Conservation (phyloP, 2,888 invertebrate genomes). For the Meteorus cinctellus region DNA sequence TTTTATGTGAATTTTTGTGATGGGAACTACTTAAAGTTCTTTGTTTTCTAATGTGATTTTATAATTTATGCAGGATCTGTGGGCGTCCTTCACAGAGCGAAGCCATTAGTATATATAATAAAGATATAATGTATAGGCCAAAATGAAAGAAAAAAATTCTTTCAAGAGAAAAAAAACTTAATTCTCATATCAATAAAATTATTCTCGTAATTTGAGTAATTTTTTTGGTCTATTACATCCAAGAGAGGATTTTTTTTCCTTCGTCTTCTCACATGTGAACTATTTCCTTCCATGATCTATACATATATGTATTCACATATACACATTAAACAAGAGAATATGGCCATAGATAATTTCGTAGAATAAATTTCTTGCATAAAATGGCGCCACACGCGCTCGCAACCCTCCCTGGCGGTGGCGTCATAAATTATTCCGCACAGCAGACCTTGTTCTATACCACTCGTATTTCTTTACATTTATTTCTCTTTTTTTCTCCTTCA, state of each 20-base stretch:
- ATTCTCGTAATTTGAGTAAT: background rate
- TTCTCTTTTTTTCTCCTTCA: background rate
- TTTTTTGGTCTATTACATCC: background rate
- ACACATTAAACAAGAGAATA: background rate
- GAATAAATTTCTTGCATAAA: constrained; percentile 30
- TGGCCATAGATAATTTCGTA: background rate
- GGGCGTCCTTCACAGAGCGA: constrained; percentile 6
- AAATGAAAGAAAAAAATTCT: background rate
- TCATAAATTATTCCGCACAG: constrained; percentile 22
- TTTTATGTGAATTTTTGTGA: background rate
- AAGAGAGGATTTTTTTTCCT: background rate
- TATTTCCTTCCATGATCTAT: background rate
- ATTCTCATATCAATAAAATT: background rate
- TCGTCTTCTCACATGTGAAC: background rate
- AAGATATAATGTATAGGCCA: background rate
- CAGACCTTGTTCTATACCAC: constrained; percentile 18
- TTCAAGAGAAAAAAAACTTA: background rate
- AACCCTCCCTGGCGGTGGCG: constrained; percentile 8
- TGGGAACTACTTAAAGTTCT: constrained; percentile 5
- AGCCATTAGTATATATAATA: constrained; percentile 15
- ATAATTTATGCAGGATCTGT: constrained; percentile 27
- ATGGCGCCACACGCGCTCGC: constrained; percentile 20
- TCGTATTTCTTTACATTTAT: constrained; percentile 8
- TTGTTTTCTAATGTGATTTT: constrained; percentile 19
- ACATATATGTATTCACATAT: background rate